phyloP scores from a whole-genome alignment of 2,888 invertebrate genomes.

The Lithophane ornitopus region DNA sequence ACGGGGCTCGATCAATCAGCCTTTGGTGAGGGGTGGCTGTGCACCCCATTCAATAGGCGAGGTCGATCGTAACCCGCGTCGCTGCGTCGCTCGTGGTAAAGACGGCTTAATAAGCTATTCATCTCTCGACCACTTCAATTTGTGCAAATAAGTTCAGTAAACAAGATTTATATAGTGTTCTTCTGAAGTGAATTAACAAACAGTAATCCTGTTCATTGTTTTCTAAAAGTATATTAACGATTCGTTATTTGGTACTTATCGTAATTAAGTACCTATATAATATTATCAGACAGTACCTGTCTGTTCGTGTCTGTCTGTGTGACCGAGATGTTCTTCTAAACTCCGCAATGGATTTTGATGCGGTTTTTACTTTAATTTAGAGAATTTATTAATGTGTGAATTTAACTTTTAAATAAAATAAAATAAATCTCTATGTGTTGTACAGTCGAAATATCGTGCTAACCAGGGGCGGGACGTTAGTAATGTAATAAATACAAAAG shows the following conservation, averaged over 20 bases:
- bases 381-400: not conserved
- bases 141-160: constrained; percentile 57
- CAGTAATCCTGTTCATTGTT: constrained; percentile 28
- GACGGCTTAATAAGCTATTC: constrained; percentile 62
- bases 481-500: not conserved
- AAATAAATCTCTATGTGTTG: not conserved
- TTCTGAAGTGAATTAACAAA: constrained; percentile 17
- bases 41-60: constrained; percentile 29
- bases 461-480: not conserved
- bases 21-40: constrained; percentile 36
- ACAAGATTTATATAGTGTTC: constrained; percentile 55
- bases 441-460: not conserved
- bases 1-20: constrained; percentile 61
- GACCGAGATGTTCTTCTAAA: too few species aligned
- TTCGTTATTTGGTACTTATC: not conserved
- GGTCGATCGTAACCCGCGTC: constrained; percentile 18
- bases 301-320: too few species aligned
- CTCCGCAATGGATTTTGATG: too few species aligned
- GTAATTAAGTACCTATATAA: too few species aligned
- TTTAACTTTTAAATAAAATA: too few species aligned
- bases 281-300: not conserved
- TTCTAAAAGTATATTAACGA: constrained; percentile 1
- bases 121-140: constrained; percentile 61
- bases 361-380: too few species aligned
- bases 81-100: constrained; percentile 6